A percentile compares a stretch with the other conserved stretches of the same genome.
Evolutionary conservation across 2,888 invertebrate species (phyloP).

Genomic region (Ophraella communa): DNA sequence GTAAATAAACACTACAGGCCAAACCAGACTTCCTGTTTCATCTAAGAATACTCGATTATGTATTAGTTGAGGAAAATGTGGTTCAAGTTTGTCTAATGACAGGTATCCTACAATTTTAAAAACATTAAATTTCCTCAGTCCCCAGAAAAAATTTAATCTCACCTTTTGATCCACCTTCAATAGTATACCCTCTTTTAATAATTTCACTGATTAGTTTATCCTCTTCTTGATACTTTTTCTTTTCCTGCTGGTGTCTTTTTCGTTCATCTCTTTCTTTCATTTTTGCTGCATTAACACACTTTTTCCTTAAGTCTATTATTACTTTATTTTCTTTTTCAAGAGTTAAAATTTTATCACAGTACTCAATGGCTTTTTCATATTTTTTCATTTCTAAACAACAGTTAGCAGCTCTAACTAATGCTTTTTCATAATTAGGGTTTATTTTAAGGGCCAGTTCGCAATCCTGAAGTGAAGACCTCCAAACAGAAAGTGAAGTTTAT

Average conservation of each 20-base stretch:
- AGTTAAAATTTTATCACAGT: constrained; percentile 73
- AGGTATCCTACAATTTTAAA: constrained; percentile 44
- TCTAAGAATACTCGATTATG: constrained; percentile 70
- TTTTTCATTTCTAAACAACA: constrained; percentile 72
- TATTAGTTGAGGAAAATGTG: constrained; percentile 70
- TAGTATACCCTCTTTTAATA: constrained; percentile 60
- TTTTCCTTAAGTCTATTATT: constrained; percentile 63
- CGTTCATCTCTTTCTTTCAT: constrained; percentile 64
- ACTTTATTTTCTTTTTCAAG: constrained; percentile 65
- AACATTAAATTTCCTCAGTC: constrained; percentile 54
- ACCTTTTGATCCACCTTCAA: constrained; percentile 61
- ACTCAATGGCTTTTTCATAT: constrained; percentile 74
- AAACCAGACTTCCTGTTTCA: constrained; percentile 68
- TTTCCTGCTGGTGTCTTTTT: constrained; percentile 61
- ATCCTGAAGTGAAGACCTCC: constrained; percentile 77
- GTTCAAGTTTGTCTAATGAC: constrained; percentile 66
- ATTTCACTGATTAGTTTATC: constrained; percentile 60
- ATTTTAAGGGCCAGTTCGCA: constrained; percentile 79
- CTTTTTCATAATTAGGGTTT: constrained; percentile 80
- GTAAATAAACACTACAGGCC: constrained; percentile 90
- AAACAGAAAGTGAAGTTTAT: constrained; percentile 3
- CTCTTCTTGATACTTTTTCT: constrained; percentile 59
- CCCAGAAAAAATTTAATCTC: constrained; percentile 41
- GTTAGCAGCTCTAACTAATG: constrained; percentile 75
- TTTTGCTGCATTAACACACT: constrained; percentile 64